Evolutionary conservation across 2,888 invertebrate species (phyloP), one percentile per base, ranked within the genome.

Genomic region (Osedax fenrisi): DNA sequence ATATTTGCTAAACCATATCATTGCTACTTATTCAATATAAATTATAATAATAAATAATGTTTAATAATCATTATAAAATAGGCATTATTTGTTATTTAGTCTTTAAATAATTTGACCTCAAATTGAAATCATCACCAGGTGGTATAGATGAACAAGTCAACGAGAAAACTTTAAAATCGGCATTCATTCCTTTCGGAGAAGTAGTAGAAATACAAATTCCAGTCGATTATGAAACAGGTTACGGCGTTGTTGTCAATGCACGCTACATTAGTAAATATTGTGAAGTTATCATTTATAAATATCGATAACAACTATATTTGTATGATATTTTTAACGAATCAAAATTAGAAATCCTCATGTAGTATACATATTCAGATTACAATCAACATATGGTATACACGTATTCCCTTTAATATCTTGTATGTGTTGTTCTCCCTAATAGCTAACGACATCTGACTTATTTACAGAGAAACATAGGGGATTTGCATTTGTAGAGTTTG

Each of bases 401-500:
- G n/a, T n/a, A n/a, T n/a, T n/a, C n/a, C n/a, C n/a, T n/a, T n/a
- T n/a, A n/a, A n/a, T n/a, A n/a, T n/a, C n/a, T n/a, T n/a, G n/a
- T n/a, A n/a, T n/a, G n/a, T n/a, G n/a, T n/a, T n/a, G n/a, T n/a
- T n/a, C n/a, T n/a, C n/a, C n/a, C n/a, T n/a, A n/a, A n/a, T n/a
- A n/a, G n/a, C n/a, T n/a, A n/a, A n/a, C n/a, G n/a, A n/a, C n/a
- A n/a, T n/a, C n/a, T n/a, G n/a, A n/a, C n/a, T n/a, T n/a, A n/a
- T n/a, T n/a, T n/a, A 27, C 91, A 74, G 94, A 96, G 82, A 94
- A 94, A 82, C 96, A 97, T 82, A 88, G 96, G 81, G 96, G 96
- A n/a, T 98, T 96, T 86, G 95, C 96, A 0, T 98, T 99, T 84
- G 90, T 99, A 78, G 98, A 98, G 86, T 98, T 94, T 86, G 98